Percentiles rank a stretch among this genome's conserved stretches.
Evolutionary conservation across 2,888 invertebrate species (phyloP).

Genomic region (Incurvaria masculella): DNA sequence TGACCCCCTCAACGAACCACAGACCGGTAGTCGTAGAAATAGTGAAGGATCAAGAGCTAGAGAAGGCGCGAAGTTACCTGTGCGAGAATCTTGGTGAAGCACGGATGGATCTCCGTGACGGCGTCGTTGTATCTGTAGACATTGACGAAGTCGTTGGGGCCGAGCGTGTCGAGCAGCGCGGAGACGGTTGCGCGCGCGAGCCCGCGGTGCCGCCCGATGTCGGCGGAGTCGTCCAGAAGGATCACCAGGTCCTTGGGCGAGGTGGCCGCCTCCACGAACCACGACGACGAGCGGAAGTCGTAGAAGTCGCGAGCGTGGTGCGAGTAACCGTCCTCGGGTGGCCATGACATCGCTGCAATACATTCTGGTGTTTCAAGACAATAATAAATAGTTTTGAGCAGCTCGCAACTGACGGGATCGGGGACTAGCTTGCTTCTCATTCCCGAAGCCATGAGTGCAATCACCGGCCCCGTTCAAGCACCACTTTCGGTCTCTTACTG

Average conservation of each 20-base stretch:
- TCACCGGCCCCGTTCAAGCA: no score
- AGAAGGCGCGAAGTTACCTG: constrained; percentile 67
- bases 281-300: constrained; percentile 90
- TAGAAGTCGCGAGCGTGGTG: constrained; percentile 81
- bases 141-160: constrained; percentile 97
- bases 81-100: constrained; percentile 87
- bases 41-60: no score
- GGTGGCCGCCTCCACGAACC: constrained; percentile 97
- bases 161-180: constrained; percentile 89
- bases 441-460: no score
- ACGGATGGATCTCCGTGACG: constrained; percentile 81
- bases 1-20: constrained; percentile 97
- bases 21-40: constrained; percentile 80
- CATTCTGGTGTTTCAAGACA: no score
- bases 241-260: constrained; percentile 97
- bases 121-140: constrained; percentile 86
- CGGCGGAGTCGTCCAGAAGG: constrained; percentile 87
- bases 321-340: constrained; percentile 74
- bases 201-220: constrained; percentile 79
- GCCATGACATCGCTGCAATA: constrained; percentile 73
- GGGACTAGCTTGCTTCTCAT: no score
- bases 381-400: no score
- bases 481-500: no score
- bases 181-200: constrained; percentile 87
- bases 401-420: no score